Conservation (phyloP, 2,797 vertebrate genomes). For the Mormyrops boulengeri region DNA sequence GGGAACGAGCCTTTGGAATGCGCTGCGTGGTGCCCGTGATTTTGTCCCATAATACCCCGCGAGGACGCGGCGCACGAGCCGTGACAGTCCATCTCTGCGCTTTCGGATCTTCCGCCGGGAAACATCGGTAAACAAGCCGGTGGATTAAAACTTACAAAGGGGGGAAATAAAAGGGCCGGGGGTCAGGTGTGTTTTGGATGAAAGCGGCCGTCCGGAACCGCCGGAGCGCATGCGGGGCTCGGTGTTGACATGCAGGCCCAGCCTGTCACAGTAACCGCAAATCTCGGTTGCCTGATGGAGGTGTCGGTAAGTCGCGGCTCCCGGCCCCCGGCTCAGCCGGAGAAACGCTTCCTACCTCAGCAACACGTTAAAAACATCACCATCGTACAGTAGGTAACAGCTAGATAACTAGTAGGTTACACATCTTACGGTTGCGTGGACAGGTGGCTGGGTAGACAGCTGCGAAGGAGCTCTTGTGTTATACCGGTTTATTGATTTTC, state of each 20-base stretch:
- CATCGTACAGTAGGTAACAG: background rate
- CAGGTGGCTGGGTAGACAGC: background rate
- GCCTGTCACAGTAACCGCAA: constrained; percentile 16
- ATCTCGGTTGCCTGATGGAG: background rate
- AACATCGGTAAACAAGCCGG: background rate
- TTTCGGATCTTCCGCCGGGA: background rate
- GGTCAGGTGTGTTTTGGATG: constrained; percentile 60
- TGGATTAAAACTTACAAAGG: background rate
- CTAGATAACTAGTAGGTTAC: background rate
- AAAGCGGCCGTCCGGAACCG: background rate
- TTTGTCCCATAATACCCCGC: constrained; percentile 49
- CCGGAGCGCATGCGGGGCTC: background rate
- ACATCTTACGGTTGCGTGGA: background rate
- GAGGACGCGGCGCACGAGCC: constrained; percentile 23
- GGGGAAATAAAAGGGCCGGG: background rate
- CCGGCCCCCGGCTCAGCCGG: background rate
- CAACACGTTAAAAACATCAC: background rate
- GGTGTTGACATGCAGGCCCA: constrained; percentile 24
- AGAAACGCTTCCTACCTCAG: background rate
- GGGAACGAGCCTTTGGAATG: constrained; percentile 59
- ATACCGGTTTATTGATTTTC: background rate
- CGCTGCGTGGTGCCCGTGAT: constrained; percentile 52
- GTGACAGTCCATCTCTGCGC: background rate
- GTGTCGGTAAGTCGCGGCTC: background rate
- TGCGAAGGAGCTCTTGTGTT: background rate